phyloP scores from a whole-genome alignment of 2,113 vertebrate species.

The Carassius auratus region DNA sequence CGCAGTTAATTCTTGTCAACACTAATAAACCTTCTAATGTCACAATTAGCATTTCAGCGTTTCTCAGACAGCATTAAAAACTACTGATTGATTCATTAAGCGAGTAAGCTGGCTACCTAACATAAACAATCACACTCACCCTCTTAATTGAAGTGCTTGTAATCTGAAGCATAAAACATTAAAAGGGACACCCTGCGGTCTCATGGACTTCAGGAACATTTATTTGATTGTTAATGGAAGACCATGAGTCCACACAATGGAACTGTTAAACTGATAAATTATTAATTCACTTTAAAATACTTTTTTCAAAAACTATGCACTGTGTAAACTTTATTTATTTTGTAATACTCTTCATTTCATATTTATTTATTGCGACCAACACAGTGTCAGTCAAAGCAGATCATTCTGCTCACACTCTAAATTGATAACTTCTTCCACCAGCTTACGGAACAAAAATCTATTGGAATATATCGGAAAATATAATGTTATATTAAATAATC shows the following conservation, averaged over 20 bases:
- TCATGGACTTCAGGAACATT: neutral
- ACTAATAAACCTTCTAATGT: neutral
- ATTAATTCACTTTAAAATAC: too few relatives aligned
- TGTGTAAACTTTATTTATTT: too few relatives aligned
- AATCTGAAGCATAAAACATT: neutral
- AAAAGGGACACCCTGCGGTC: neutral
- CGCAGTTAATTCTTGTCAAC: conserved; percentile 15
- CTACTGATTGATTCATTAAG: neutral
- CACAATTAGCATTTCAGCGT: neutral
- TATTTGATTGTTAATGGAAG: neutral
- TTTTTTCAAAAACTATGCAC: too few relatives aligned
- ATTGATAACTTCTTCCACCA: too few relatives aligned
- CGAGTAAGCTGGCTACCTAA: neutral
- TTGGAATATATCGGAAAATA: too few relatives aligned
- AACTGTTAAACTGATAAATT: too few relatives aligned
- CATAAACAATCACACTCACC: neutral
- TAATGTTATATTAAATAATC: too few relatives aligned
- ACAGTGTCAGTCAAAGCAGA: neutral
- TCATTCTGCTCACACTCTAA: neutral
- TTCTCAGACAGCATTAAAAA: neutral
- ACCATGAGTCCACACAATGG: neutral
- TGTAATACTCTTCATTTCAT: too few relatives aligned
- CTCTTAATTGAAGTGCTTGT: neutral
- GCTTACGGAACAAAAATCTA: too few relatives aligned
- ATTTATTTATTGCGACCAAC: neutral